Conservation (phyloP, 2,888 invertebrate species). For the Dasypogon diadema region DNA sequence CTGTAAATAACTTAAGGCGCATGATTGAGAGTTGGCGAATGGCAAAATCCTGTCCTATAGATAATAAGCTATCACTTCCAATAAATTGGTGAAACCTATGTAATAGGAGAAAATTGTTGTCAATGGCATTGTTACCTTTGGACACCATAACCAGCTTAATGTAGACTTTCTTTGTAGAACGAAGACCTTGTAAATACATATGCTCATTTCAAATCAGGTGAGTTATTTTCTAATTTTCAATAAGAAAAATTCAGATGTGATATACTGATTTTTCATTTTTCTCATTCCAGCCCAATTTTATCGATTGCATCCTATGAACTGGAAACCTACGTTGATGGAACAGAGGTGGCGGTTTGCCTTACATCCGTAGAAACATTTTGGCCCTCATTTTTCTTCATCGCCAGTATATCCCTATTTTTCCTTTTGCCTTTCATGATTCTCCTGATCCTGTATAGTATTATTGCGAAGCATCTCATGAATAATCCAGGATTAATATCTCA, state of each 20-base stretch:
- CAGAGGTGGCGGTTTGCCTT: conserved; percentile 79
- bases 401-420: conserved; percentile 86
- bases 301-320: conserved; percentile 82
- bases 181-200: conserved; percentile 37
- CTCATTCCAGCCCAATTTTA: conserved; percentile 82
- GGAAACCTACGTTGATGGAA: conserved; percentile 80
- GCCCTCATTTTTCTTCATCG: conserved; percentile 83
- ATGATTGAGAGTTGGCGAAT: conserved; percentile 17
- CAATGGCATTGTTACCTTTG: conserved; percentile 29
- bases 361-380: conserved; percentile 84
- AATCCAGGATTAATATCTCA: conserved; percentile 76
- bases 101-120: not conserved
- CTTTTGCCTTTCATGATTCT: conserved; percentile 85
- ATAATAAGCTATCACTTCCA: conserved; percentile 13
- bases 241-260: too few species aligned
- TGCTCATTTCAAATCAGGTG: conserved; percentile 7
- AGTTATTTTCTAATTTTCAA: conserved; percentile 14
- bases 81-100: conserved; percentile 11
- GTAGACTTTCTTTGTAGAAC: conserved; percentile 48
- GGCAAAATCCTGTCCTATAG: conserved; percentile 24
- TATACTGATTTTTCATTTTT: conserved; percentile 1
- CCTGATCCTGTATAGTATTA: conserved; percentile 84
- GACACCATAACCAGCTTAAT: conserved; percentile 25
- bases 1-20: conserved; percentile 33
- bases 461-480: conserved; percentile 86